Evolutionary conservation across 2,797 vertebrate genomes (phyloP).

Genomic region (Enteromius thamalakanensis): DNA sequence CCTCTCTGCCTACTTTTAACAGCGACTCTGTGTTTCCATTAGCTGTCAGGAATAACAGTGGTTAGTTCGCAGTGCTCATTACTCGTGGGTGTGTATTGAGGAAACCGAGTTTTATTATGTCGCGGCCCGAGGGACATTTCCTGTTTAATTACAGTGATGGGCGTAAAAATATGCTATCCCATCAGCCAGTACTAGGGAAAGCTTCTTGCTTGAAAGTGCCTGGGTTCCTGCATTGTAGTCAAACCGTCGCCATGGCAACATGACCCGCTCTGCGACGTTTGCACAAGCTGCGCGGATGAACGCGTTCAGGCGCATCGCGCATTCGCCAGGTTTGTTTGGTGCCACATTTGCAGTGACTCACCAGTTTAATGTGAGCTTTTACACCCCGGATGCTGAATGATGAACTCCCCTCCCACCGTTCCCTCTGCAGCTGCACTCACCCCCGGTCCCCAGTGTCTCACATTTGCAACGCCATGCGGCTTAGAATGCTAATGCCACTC

Average conservation of each 20-base stretch:
- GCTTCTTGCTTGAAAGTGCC: neutral
- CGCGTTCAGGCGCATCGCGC: neutral
- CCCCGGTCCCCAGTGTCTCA: slow-evolving; percentile 23
- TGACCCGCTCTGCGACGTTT: neutral
- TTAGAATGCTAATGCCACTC: slow-evolving; percentile 55
- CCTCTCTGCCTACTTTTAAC: slow-evolving; percentile 24
- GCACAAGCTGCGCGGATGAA: slow-evolving; percentile 27
- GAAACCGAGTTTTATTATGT: slow-evolving; percentile 13
- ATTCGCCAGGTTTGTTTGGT: slow-evolving; percentile 32
- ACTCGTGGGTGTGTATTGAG: slow-evolving; percentile 27
- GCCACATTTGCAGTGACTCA: slow-evolving; percentile 54
- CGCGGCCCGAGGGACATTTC: slow-evolving; percentile 5
- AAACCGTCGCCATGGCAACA: slow-evolving; percentile 19
- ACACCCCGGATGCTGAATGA: slow-evolving; percentile 46
- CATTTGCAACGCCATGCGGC: slow-evolving; percentile 32
- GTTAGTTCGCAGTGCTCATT: slow-evolving; percentile 31
- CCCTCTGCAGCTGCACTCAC: slow-evolving; percentile 46
- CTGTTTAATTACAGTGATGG: slow-evolving; percentile 21
- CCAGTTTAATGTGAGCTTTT: slow-evolving; percentile 56
- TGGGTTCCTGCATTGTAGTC: slow-evolving; percentile 9
- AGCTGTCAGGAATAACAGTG: slow-evolving; percentile 31
- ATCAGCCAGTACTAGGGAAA: slow-evolving; percentile 11
- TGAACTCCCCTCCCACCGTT: slow-evolving; percentile 37
- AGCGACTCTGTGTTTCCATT: slow-evolving; percentile 11
- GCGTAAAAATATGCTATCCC: slow-evolving; percentile 11